phyloP scores from a whole-genome alignment of 1,140 invertebrate genomes.

The Drosophila arawakana region DNA sequence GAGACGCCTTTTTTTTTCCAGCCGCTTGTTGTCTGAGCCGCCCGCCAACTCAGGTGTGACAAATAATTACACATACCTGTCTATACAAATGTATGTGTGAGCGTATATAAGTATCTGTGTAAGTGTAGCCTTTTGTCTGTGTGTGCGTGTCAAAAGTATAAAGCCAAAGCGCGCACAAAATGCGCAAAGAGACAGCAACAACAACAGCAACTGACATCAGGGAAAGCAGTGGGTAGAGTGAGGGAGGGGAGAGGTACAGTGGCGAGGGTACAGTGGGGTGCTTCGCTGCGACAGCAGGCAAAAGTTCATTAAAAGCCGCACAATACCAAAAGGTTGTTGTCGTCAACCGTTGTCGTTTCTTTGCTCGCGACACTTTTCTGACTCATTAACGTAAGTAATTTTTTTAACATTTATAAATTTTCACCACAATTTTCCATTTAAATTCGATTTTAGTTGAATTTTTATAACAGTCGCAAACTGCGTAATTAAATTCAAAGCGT shows the following conservation, averaged over 20 bases:
- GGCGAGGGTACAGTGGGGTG: not conserved
- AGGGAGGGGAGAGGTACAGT: not conserved
- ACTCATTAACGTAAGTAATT: slow-evolving; percentile 63
- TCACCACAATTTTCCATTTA: slow-evolving; percentile 13
- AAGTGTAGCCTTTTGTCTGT: not conserved
- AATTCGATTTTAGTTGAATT: slow-evolving; percentile 13
- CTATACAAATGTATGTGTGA: slow-evolving; percentile 39
- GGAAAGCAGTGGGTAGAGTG: slow-evolving; percentile 9
- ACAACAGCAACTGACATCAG: slow-evolving; percentile 30
- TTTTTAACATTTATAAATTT: slow-evolving; percentile 19
- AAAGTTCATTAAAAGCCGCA: slow-evolving; percentile 52
- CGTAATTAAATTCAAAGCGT: not conserved
- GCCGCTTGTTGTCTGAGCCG: slow-evolving; percentile 54
- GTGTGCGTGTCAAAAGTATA: slow-evolving; percentile 65
- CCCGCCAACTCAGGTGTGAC: slow-evolving; percentile 80
- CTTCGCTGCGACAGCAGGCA: slow-evolving; percentile 16
- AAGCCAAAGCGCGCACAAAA: slow-evolving; percentile 54
- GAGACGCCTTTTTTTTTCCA: slow-evolving; percentile 70
- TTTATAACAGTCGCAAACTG: not conserved
- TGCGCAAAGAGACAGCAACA: slow-evolving; percentile 55
- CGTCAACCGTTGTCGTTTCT: slow-evolving; percentile 15
- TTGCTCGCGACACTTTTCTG: slow-evolving; percentile 67
- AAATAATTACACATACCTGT: slow-evolving; percentile 81
- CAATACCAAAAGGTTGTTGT: slow-evolving; percentile 36
- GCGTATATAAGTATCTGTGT: not conserved